Evolutionary conservation across 2,888 invertebrate species (phyloP).

Genomic region (Eupithecia exiguata): DNA sequence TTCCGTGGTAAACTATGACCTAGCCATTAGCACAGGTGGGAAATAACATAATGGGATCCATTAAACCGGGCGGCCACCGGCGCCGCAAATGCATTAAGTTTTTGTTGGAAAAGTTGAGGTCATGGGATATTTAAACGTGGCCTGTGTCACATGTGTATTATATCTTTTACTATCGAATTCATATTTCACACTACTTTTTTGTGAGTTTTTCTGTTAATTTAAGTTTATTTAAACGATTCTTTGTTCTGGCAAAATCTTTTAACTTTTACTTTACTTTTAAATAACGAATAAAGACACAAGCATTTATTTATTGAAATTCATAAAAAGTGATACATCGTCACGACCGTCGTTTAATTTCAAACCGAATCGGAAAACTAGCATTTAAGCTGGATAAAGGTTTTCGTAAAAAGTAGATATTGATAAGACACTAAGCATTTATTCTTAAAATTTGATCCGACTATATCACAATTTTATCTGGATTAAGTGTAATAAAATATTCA

Average conservation of each 20-base stretch:
- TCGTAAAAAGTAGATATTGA: too few species aligned
- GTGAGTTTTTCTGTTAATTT: too few species aligned
- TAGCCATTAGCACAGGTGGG: constrained; percentile 79
- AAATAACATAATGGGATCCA: constrained; percentile 78
- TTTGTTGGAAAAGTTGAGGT: constrained; percentile 55
- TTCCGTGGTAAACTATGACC: constrained; percentile 69
- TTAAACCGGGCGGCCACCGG: constrained; percentile 64
- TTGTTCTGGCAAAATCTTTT: too few species aligned
- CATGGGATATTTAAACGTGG: constrained; percentile 7
- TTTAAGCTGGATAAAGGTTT: not conserved
- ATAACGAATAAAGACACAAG: too few species aligned
- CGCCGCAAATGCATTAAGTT: constrained; percentile 57
- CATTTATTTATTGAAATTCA: not conserved
- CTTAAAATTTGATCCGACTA: not conserved
- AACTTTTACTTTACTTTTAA: too few species aligned
- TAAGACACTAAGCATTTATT: not conserved
- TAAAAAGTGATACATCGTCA: not conserved
- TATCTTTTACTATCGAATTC: not conserved
- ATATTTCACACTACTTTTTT: not conserved
- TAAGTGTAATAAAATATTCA: not conserved
- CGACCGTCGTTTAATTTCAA: not conserved
- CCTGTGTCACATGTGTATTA: constrained; percentile 3
- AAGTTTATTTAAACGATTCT: too few species aligned
- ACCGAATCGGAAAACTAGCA: not conserved
- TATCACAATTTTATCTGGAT: not conserved